These are phyloP conservation scores for Dipodomys spectabilis DNA, from an alignment of 2,113 vertebrate genomes.

Conservation along the genomic window DNA sequence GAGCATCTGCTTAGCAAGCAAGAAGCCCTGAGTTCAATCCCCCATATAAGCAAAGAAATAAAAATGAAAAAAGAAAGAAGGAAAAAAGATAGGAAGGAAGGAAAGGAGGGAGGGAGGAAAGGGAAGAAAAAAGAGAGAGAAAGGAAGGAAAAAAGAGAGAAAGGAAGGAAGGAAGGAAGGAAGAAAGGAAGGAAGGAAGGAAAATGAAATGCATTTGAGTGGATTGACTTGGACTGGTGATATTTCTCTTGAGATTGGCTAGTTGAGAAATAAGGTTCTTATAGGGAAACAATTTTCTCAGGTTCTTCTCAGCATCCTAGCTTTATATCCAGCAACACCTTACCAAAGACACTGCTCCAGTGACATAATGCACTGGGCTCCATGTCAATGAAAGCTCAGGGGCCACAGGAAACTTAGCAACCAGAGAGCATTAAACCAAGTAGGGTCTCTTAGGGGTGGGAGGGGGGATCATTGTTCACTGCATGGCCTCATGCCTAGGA, in stretches of 20 bases:
- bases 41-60: too few species aligned
- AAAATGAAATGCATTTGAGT: background rate
- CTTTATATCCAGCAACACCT: background rate
- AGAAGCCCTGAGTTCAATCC: too few species aligned
- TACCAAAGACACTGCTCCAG: background rate
- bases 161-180: too few species aligned
- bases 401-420: background rate
- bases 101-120: too few species aligned
- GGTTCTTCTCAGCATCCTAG: background rate
- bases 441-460: background rate
- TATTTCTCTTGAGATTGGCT: background rate
- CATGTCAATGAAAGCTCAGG: background rate
- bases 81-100: too few species aligned
- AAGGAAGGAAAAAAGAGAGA: too few species aligned
- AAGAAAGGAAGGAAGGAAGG: too few species aligned
- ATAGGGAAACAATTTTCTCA: background rate
- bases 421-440: background rate
- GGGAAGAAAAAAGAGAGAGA: too few species aligned
- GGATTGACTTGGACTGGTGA: background rate
- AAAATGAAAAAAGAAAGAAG: too few species aligned
- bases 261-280: background rate
- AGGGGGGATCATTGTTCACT: accelerated
- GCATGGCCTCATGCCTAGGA: background rate
- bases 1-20: too few species aligned
- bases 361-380: background rate